These are phyloP conservation scores for Drosophila yakuba DNA, from an alignment of 1,140 invertebrate genomes.

Conservation along the genomic window DNA sequence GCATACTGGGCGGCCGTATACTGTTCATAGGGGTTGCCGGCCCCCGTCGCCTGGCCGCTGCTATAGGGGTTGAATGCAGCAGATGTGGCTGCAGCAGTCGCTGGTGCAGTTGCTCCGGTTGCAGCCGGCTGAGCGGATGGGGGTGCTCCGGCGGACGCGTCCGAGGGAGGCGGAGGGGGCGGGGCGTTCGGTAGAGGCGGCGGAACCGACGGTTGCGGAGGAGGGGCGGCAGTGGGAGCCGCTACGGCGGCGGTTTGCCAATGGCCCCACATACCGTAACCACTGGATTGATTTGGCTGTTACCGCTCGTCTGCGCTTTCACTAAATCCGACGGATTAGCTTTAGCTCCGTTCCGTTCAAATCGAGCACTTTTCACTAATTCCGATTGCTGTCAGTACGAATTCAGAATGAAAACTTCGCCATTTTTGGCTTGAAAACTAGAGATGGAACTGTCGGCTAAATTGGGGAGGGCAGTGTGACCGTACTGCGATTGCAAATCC, in stretches of 20 bases:
- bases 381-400: not conserved
- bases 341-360: not conserved
- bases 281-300: conserved; percentile 10
- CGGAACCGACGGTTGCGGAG: conserved; percentile 66
- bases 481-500: not conserved
- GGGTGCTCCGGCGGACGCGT: conserved; percentile 6
- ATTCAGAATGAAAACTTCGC: conserved; percentile 44
- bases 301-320: not conserved
- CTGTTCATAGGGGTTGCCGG: conserved; percentile 84
- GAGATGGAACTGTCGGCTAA: conserved; percentile 24
- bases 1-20: conserved; percentile 90
- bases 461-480: not conserved
- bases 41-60: conserved; percentile 29
- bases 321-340: not conserved
- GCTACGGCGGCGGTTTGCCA: conserved; percentile 53
- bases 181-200: conserved; percentile 71
- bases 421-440: conserved; percentile 71
- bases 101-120: not conserved
- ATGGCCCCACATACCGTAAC: conserved; percentile 61
- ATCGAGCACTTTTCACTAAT: not conserved
- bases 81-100: not conserved
- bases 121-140: conserved; percentile 1
- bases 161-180: conserved; percentile 62
- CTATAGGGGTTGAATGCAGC: conserved; percentile 49
- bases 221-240: conserved; percentile 42